Percentiles rank a stretch among this genome's conserved stretches.
These are phyloP conservation scores for Uria aalge DNA, from an alignment of 2,113 vertebrate genomes.

Conservation along the genomic window DNA sequence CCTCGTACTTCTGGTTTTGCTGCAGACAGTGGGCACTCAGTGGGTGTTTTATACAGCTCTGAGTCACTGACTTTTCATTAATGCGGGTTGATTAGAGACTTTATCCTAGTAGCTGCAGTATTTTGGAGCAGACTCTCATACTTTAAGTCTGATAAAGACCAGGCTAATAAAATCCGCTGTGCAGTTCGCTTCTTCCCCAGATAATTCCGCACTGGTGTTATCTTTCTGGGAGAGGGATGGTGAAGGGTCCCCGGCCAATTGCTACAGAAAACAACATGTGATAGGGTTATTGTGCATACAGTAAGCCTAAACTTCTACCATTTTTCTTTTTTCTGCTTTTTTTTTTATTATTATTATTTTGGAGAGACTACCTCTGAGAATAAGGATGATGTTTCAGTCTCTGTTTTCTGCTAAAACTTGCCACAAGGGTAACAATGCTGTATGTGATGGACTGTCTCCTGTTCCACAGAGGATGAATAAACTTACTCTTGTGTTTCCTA, in stretches of 20 bases:
- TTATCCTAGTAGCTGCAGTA: neutral
- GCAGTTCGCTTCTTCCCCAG: neutral
- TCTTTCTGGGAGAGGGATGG: neutral
- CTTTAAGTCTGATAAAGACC: neutral
- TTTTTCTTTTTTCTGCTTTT: neutral
- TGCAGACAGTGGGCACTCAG: neutral
- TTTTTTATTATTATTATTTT: neutral
- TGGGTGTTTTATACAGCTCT: neutral
- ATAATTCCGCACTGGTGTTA: accelerated
- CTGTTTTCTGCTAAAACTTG: neutral
- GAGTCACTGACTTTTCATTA: neutral
- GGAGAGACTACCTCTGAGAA: neutral
- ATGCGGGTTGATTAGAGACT: neutral
- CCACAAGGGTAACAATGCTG: neutral
- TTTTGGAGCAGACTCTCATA: neutral
- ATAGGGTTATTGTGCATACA: neutral
- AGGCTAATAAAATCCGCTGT: neutral
- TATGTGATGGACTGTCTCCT: neutral
- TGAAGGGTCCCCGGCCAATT: neutral
- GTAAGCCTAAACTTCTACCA: neutral
- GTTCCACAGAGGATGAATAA: neutral
- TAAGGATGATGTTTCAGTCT: neutral
- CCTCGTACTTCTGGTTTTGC: accelerated
- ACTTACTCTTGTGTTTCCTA: neutral
- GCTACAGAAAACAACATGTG: neutral